Conservation (phyloP, 2,888 invertebrate genomes). For the Drosophila infuscata region DNA sequence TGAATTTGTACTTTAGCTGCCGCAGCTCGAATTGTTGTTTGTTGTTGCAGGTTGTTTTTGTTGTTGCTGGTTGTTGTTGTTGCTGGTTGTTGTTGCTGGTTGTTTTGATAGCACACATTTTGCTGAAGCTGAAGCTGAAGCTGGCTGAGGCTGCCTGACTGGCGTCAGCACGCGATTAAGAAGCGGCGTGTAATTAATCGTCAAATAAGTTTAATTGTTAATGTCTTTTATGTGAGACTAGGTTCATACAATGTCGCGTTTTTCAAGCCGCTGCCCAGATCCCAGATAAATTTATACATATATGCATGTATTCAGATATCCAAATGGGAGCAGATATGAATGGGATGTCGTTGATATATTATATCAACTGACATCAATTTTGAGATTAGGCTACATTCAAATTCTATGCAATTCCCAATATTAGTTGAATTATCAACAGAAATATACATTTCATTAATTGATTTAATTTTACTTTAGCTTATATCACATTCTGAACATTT, state of each 20-base stretch:
- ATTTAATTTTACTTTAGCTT: background rate
- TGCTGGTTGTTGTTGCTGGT: conserved; percentile 18
- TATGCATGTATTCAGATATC: conserved; percentile 4
- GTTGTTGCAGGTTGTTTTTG: conserved; percentile 13
- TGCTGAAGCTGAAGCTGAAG: conserved; percentile 52
- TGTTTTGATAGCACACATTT: conserved; percentile 79
- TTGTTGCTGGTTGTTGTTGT: conserved; percentile 7
- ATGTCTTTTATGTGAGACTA: conserved; percentile 73
- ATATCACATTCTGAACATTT: background rate
- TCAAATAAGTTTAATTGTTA: conserved; percentile 83
- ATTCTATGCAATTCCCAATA: background rate
- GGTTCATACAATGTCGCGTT: conserved; percentile 61
- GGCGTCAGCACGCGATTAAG: conserved; percentile 78
- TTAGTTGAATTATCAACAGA: background rate
- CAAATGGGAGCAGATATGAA: conserved; percentile 26
- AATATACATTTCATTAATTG: background rate
- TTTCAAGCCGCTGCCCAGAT: conserved; percentile 55
- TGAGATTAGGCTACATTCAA: background rate
- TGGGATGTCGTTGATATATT: conserved; percentile 15
- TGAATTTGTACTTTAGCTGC: conserved; percentile 76
- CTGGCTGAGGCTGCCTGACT: conserved; percentile 7
- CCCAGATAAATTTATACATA: conserved; percentile 46
- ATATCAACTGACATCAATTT: conserved; percentile 4
- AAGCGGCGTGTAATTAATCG: conserved; percentile 82
- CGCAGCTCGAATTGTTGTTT: conserved; percentile 28